Base-by-base conservation (phyloP, 2,888 invertebrate species). In the Apotomis turbidana region DNA sequence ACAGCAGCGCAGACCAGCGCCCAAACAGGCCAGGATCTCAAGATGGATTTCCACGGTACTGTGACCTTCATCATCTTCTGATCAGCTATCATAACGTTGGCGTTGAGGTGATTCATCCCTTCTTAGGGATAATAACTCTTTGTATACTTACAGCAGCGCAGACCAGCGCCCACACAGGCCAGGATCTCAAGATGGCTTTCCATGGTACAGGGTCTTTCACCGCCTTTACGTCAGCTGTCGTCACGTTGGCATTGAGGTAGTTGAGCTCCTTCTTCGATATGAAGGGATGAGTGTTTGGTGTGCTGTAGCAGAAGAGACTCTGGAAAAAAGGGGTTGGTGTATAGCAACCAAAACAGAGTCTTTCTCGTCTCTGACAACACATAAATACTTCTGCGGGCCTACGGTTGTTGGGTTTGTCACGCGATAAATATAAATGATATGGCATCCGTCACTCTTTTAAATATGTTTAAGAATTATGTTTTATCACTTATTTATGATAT, bases 121-220 rank as follows among this genome's bases (percentile, higher is more conserved):
- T n/a, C n/a, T n/a, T 92, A 0, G 94, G 89, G 71, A 27, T 27
- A 41, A 41, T 41, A 6, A 41, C 5, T 41, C 6, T 41, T 3
- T 41, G 4, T 41, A 12, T 63, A 89, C 94, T 94, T 80, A 94
- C 93, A 77, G 96, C 96, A 74, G 96, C 97, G 64, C 93, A 94
- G 12, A 97, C 95, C 13, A 97, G 83, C 0, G 97, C 97, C 94
- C 96, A 95, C 74, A 96, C 92, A 0, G 97, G 95, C n/a, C 94
- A 89, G 4, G 95, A 96, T 3, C 94, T 94, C 5, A 96, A 80
- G 41, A 97, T 94, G 0, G 93, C 94, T 78, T 91, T 94, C 96
- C 97, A 97, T 0, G 97, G 97, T 0, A 96, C 95, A 0, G 95
- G 94, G 55, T 95, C 94, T 58, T 88, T 91, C 1, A 88, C 81